Evolutionary conservation across 2,113 vertebrate species (phyloP), one percentile per base, ranked within the genome.

Genomic region (Siphamia tubifer): DNA sequence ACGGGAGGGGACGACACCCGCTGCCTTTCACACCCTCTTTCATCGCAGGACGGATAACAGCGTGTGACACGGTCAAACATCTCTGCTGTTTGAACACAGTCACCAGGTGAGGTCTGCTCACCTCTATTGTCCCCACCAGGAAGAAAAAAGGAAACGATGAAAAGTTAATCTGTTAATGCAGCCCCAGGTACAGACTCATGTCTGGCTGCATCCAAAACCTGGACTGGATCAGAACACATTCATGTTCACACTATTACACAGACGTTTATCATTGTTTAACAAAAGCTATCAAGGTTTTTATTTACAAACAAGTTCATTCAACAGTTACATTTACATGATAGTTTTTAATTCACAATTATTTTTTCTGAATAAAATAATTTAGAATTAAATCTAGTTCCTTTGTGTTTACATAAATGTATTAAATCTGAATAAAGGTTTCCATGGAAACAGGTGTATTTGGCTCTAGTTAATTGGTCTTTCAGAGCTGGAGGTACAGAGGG

Each of bases 121-220:
- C 32, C 12, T 63, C 79, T 13, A 71, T 77, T 86, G 78, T 83
- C 43, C 43, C 48, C 34, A 47, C 62, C 19, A 21, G 47, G 15
- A 15, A 9, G 43, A 64, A 77, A 76, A 76, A 83, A 82, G 64
- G 69, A 81, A 79, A 89, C 35, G 84, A 85, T 89, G 85, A 91
- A 90, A 89, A 89, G 77, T 82, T 90, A 89, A 92, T 87, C 88
- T 88, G 76, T 84, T 87, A 91, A 90, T 90, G 78, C 78, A 89
- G 45, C 3, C 42, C 54, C 40, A 74, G 77, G 47, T 8, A 69
- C 45, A 83, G 65, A 35, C 68, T 74, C 77, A 72, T 80, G 75
- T 74, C 32, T 13, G 25, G 62, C 39, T 35, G 25, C 31, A 40
- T 56, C 61, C 51, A 56, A 15, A 66, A 35, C 32, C 47, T 62